Conservation (phyloP, 2,888 invertebrate genomes). For the Andrena dorsata region DNA sequence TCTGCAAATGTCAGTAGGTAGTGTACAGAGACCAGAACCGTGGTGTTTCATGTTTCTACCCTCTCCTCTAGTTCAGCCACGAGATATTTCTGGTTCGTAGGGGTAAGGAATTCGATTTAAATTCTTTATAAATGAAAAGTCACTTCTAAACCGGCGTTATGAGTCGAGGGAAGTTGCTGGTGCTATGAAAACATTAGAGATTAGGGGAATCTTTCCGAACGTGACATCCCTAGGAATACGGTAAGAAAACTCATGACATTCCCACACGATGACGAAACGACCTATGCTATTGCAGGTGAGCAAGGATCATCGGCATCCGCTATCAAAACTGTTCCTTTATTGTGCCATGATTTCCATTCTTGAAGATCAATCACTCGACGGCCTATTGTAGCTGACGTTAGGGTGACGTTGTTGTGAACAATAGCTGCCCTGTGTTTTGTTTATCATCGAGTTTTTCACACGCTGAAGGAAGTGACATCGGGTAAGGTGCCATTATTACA, state of each 20-base stretch:
- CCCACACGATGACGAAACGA: slow-evolving; percentile 63
- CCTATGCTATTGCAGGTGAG: slow-evolving; percentile 71
- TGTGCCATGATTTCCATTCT: slow-evolving; percentile 42
- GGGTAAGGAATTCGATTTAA: not conserved
- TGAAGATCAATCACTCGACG: slow-evolving; percentile 45
- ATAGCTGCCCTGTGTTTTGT: slow-evolving; percentile 18
- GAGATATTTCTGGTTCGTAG: not conserved
- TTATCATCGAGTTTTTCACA: slow-evolving; percentile 12
- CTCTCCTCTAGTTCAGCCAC: too few relatives aligned
- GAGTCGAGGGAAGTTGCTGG: not conserved
- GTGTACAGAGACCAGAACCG: too few relatives aligned
- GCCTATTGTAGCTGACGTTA: slow-evolving; percentile 37
- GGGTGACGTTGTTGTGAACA: slow-evolving; percentile 22
- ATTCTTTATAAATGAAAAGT: not conserved
- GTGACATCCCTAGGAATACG: slow-evolving; percentile 35
- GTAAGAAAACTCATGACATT: slow-evolving; percentile 53
- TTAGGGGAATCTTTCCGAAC: not conserved
- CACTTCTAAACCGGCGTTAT: not conserved
- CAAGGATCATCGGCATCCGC: slow-evolving; percentile 66
- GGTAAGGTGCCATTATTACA: not conserved
- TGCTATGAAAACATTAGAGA: slow-evolving; percentile 45
- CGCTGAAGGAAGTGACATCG: not conserved
- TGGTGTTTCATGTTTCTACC: too few relatives aligned
- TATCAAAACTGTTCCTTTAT: slow-evolving; percentile 74
- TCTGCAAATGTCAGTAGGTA: too few relatives aligned